Evolutionary conservation across 2,113 vertebrate genomes (phyloP).

Genomic region (Brachirus orientalis): DNA sequence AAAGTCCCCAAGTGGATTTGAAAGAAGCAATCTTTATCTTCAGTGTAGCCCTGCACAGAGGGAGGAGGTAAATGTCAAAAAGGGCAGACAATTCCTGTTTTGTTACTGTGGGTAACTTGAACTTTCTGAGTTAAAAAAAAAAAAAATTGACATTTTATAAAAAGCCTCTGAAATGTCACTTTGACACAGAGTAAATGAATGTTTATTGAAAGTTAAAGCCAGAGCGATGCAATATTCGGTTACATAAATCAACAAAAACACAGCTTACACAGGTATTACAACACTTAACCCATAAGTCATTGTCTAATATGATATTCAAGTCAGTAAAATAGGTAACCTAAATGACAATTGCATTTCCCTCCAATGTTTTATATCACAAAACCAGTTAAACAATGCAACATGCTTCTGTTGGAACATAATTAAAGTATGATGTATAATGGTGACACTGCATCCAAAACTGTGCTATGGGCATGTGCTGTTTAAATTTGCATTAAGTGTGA

Average conservation of each 20-base stretch:
- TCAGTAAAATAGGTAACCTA: not conserved
- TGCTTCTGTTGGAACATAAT: not conserved
- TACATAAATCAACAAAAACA: too few species aligned
- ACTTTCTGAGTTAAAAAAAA: not conserved
- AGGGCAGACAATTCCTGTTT: constrained; percentile 4
- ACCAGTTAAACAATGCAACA: not conserved
- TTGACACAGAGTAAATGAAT: not conserved
- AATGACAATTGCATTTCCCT: not conserved
- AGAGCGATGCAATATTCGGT: too few species aligned
- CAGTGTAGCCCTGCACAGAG: constrained; percentile 18
- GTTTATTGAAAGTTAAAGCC: too few species aligned
- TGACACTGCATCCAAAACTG: not conserved
- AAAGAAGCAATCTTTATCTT: constrained; percentile 11
- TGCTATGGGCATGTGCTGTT: too few species aligned
- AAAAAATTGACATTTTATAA: not conserved
- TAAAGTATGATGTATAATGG: not conserved
- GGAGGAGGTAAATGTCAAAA: constrained; percentile 26
- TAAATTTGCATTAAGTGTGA: too few species aligned
- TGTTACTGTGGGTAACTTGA: constrained; percentile 3
- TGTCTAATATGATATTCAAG: too few species aligned
- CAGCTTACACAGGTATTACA: too few species aligned
- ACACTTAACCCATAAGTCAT: too few species aligned
- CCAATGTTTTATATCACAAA: not conserved
- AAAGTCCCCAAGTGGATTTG: constrained; percentile 27
- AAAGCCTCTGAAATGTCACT: constrained; percentile 19